Base-by-base conservation (phyloP, 2,888 invertebrate genomes). In the Chloroclystis v-ata region DNA sequence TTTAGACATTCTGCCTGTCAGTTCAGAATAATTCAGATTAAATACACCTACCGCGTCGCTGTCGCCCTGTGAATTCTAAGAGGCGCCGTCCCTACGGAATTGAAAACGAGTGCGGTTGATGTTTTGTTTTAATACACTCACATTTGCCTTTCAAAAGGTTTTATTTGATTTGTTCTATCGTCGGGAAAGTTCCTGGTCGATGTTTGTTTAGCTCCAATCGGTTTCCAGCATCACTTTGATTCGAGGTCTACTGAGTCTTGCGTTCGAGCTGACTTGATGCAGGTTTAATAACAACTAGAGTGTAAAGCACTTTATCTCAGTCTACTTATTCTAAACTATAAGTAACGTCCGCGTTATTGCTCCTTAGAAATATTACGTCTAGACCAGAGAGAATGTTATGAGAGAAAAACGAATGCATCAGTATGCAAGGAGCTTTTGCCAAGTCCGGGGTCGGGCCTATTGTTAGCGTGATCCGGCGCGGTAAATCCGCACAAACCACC, bases 11-110 rank as follows among this genome's bases (percentile, higher is more conserved):
- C 75, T 74, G 85, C 78, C 82, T 79, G 78, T 80, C 75, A 76
- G 75, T 74, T 73, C 61, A 67, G 75, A 78, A 82, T 83, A 82
- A 83, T 84, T 83, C 79, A 81, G 78, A 82, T 84, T 82, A 82
- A 82, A 79, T 74, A 78, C 78, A 82, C 83, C 83, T 78, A 81
- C 84, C 78, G 76, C 81, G 63, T 52, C 68, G 75, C 67, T 60
- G 63, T 61, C 67, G 63, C 70, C 66, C 65, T 59, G 69, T 75
- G 81, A 78, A 83, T 83, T 74, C 61, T 72, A 65, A 70, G 69
- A 65, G 67, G 72, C 71, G 72, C 67, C 65, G 63, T 66, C 68
- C 65, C 67, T 51, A 66, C 69, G 63, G 82, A 83, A 84, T 82
- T 80, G 76, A 68, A 77, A 83, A 83, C 79, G 76, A 79, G 77